Conservation (phyloP, 2,113 vertebrate genomes). For the Mustela lutreola region DNA sequence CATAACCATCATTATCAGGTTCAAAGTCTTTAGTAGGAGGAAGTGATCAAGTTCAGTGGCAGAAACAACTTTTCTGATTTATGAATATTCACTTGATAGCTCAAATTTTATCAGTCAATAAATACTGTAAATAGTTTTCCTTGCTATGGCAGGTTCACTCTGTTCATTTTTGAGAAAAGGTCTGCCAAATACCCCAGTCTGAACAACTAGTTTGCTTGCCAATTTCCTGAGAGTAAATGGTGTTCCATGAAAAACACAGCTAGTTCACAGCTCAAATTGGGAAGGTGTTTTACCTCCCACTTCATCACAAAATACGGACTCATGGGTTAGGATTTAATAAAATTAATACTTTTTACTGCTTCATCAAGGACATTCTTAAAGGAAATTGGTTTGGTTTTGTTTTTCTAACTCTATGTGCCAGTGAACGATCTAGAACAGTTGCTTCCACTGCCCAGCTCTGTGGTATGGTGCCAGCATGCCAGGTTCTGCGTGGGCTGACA, state of each 20-base stretch:
- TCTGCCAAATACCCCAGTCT: background rate
- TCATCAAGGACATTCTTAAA: background rate
- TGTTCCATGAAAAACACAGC: background rate
- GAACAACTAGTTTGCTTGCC: background rate
- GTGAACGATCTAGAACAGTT: background rate
- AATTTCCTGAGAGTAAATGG: background rate
- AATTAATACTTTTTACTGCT: background rate
- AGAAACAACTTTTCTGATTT: background rate
- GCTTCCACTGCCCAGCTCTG: background rate
- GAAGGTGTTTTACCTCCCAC: background rate
- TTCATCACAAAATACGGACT: background rate
- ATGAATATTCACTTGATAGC: background rate
- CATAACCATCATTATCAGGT: background rate
- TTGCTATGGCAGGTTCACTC: background rate
- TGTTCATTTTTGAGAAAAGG: background rate
- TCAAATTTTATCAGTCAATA: conserved; percentile 39
- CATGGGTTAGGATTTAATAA: background rate
- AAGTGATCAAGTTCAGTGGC: background rate
- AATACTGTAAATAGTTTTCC: background rate
- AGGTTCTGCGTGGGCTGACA: accelerated
- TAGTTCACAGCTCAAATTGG: background rate
- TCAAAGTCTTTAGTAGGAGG: background rate
- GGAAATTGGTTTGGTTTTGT: background rate
- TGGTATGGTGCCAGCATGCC: accelerated
- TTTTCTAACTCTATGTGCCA: background rate